Evolutionary conservation across 2,888 invertebrate species (phyloP).

Genomic region (Phragmatobia fuliginosa): DNA sequence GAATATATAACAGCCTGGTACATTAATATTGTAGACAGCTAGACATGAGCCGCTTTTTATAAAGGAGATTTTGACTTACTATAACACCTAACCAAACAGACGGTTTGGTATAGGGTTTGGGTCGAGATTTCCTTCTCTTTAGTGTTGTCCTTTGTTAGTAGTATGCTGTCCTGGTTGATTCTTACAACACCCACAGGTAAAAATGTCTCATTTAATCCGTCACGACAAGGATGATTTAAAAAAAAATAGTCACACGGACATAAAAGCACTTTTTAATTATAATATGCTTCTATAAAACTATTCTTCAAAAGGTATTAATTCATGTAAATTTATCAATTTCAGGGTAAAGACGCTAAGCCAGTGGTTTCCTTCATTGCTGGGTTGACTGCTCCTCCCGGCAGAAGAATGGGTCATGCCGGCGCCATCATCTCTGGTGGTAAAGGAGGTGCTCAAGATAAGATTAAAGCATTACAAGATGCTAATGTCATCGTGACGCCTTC

Average conservation of each 20-base stretch:
- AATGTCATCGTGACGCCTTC: constrained; percentile 98
- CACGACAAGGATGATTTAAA: too few species aligned
- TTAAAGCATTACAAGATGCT: constrained; percentile 96
- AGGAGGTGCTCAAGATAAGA: constrained; percentile 99
- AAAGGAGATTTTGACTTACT: too few species aligned
- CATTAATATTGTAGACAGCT: too few species aligned
- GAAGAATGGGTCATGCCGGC: constrained; percentile 99
- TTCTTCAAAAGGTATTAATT: not conserved
- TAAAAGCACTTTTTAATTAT: not conserved
- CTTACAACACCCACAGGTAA: too few species aligned
- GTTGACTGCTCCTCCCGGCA: constrained; percentile 98
- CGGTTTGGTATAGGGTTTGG: too few species aligned
- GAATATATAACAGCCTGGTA: too few species aligned
- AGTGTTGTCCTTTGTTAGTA: too few species aligned
- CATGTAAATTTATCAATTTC: constrained; percentile 53
- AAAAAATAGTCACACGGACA: not conserved
- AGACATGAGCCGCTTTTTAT: too few species aligned
- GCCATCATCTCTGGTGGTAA: constrained; percentile 99
- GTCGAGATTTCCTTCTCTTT: too few species aligned
- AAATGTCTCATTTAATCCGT: too few species aligned
- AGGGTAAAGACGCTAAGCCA: constrained; percentile 97
- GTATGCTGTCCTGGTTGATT: too few species aligned
- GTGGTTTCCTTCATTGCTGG: constrained; percentile 99
- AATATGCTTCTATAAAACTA: not conserved
- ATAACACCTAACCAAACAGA: too few species aligned